Evolutionary conservation across 1,140 invertebrate genomes (phyloP), one percentile per base, ranked within the genome.

Genomic region (Neodiprion virginianus): DNA sequence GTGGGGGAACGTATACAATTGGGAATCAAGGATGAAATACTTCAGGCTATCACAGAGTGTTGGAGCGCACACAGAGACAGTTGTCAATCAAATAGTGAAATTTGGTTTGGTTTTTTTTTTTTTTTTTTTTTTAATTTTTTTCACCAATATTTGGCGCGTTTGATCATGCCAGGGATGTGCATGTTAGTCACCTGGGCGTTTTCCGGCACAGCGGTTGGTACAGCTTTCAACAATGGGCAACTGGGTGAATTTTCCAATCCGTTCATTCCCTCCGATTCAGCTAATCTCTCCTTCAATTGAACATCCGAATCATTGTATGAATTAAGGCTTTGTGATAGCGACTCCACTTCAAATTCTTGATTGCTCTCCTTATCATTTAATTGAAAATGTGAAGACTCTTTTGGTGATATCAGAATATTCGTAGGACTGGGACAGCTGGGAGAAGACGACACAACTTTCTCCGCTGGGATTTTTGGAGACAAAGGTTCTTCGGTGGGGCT

Each of bases 101-200:
- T 61, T 61, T 61, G 11, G 11, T 61, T 61, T 61, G 11, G 11
- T 61, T 61, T 61, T 61, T 61, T 61, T 17, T 61, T 61, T 61
- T 61, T 61, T 61, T 61, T 53, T 53, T 53, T 53, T 53, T 53
- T 53, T 53, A 14, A 53, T 21, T 21, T 21, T 21, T 61, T 61
- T 17, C 53, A 61, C 53, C 53, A 61, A 8, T 61, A 14, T 61
- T 14, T 61, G 53, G 53, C 53, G 53, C 11, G n/a, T 61, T 61
- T 61, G 53, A 80, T 81, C 86, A 85, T 84, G 85, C 86, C 84
- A 84, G 83, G 28, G 84, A 85, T 79, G 74, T 81, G 78, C 80
- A 79, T 79, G 78, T 84, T 87, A 86, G 83, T 87, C 87, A 88
- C 87, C 87, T 88, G 86, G 72, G 84, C 82, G 78, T 83, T 79